Conservation (phyloP, 2,113 vertebrate genomes). For the Neotoma lepida region DNA sequence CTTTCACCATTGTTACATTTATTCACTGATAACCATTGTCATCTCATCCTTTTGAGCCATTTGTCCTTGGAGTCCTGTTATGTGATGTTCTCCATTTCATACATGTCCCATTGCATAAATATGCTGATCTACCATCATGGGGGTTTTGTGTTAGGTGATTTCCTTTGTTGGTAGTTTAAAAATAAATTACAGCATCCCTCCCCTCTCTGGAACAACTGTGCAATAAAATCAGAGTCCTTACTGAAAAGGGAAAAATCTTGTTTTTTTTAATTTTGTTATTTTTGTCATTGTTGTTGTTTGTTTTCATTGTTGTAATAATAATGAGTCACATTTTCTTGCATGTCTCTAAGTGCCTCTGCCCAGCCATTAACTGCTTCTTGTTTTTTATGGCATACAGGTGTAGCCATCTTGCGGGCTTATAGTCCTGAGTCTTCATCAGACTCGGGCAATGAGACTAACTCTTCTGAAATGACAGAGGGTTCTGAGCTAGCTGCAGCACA, state of each 20-base stretch:
- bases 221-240: constrained; percentile 84
- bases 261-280: constrained; percentile 71
- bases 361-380: constrained; percentile 89
- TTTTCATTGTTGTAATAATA: constrained; percentile 76
- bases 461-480: constrained; percentile 99
- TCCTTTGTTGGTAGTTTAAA: constrained; percentile 73
- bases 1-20: constrained; percentile 98
- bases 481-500: constrained; percentile 96
- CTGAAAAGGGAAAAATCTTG: constrained; percentile 68
- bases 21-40: constrained; percentile 92
- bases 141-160: constrained; percentile 19
- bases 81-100: constrained; percentile 74
- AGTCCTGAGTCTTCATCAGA: constrained; percentile 99
- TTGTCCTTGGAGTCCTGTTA: constrained; percentile 86
- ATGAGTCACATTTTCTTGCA: constrained; percentile 79
- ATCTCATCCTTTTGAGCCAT: constrained; percentile 88
- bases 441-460: constrained; percentile 99
- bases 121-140: constrained; percentile 77
- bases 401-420: constrained; percentile 98
- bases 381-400: constrained; percentile 96
- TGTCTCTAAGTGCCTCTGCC: constrained; percentile 82
- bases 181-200: neutral
- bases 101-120: constrained; percentile 80
- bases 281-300: constrained; percentile 48
- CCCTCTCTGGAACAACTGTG: constrained; percentile 80